Conservation (phyloP, 2,888 invertebrate genomes). For the Leptinotarsa juncta region DNA sequence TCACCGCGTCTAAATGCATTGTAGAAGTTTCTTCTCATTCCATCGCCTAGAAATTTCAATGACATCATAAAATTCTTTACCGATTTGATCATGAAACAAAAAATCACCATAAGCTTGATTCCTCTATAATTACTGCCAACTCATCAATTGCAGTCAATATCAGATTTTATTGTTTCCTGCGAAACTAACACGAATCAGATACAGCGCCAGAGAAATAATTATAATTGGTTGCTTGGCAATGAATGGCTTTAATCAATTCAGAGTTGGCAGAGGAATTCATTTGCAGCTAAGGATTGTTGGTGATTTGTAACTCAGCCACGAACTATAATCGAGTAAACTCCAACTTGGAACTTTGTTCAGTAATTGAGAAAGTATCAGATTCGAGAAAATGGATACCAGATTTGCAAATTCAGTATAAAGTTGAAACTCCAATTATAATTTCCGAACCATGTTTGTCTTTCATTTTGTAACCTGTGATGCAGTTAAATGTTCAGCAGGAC, state of each 20-base stretch:
- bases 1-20: too few relatives aligned
- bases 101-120: background rate
- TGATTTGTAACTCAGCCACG: slow-evolving; percentile 31
- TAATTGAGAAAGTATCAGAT: slow-evolving; percentile 5
- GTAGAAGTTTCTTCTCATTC: too few relatives aligned
- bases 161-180: slow-evolving; percentile 13
- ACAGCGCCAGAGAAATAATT: slow-evolving; percentile 28
- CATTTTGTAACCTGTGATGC: background rate
- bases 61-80: too few relatives aligned
- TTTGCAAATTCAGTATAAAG: background rate
- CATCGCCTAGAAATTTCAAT: too few relatives aligned
- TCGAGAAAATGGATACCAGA: background rate
- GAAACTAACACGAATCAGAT: slow-evolving; percentile 26
- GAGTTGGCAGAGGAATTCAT: slow-evolving; percentile 28
- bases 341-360: background rate
- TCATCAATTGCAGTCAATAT: slow-evolving; percentile 10
- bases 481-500: too few relatives aligned
- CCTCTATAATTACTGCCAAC: background rate
- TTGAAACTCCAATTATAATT: background rate
- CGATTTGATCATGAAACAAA: too few relatives aligned
- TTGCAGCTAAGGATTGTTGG: slow-evolving; percentile 27
- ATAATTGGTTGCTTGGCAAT: slow-evolving; percentile 32
- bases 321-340: slow-evolving; percentile 14
- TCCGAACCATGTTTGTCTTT: background rate
- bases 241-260: slow-evolving; percentile 34